These are phyloP conservation scores for Brachionus asplanchnoidis DNA, from an alignment of 1,140 invertebrate genomes.

Conservation along the genomic window DNA sequence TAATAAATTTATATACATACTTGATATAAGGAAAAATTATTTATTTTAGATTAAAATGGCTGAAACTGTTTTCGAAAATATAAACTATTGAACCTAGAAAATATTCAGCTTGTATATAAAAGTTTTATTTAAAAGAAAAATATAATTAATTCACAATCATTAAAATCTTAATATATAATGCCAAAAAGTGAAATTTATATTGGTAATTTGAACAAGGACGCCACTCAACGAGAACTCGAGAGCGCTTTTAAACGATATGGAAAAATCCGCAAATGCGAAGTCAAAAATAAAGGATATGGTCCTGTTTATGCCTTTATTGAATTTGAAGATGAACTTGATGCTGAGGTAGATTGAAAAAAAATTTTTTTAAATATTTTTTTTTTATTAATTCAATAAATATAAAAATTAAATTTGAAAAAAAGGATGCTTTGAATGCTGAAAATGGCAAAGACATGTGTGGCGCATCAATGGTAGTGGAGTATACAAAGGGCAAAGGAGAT, in stretches of 20 bases:
- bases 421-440: slow-evolving; percentile 33
- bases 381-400: too few relatives aligned
- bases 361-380: too few relatives aligned
- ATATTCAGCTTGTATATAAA: background rate
- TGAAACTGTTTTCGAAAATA: background rate
- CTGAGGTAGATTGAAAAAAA: slow-evolving; percentile 62
- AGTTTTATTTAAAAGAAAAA: background rate
- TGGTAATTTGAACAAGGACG: slow-evolving; percentile 37
- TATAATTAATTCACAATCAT: background rate
- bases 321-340: slow-evolving; percentile 87
- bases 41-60: background rate
- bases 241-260: slow-evolving; percentile 27
- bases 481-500: slow-evolving; percentile 15
- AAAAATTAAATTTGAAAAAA: background rate
- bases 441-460: slow-evolving; percentile 40
- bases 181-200: slow-evolving; percentile 28
- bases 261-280: background rate
- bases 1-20: too few relatives aligned
- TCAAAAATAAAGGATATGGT: slow-evolving; percentile 33
- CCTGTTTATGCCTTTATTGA: slow-evolving; percentile 88
- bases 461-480: slow-evolving; percentile 31
- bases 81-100: background rate
- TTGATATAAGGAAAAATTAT: background rate
- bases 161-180: slow-evolving; percentile 2
- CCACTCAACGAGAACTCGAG: slow-evolving; percentile 23